Conservation (phyloP, 2,888 invertebrate species). For the Drosophila crucigera region DNA sequence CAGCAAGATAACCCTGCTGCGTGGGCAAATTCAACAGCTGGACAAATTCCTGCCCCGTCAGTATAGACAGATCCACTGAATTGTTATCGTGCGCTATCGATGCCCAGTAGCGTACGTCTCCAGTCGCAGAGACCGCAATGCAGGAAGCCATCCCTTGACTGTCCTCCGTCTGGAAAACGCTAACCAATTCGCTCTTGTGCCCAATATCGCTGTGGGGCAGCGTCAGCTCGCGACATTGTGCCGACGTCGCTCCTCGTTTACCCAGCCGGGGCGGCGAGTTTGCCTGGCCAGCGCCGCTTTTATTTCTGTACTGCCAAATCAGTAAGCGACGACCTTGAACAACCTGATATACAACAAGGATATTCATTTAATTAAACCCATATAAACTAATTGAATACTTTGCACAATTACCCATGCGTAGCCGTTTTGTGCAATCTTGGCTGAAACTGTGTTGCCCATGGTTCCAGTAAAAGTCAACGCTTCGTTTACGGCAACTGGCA, state of each 20-base stretch:
- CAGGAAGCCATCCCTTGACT: slow-evolving; percentile 91
- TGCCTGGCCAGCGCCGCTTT: slow-evolving; percentile 40
- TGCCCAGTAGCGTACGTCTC: slow-evolving; percentile 95
- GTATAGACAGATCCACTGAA: slow-evolving; percentile 93
- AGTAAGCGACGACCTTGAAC: slow-evolving; percentile 94
- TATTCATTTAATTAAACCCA: background rate
- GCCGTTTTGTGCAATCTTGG: slow-evolving; percentile 86
- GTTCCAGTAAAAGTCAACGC: slow-evolving; percentile 92
- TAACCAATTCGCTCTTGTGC: slow-evolving; percentile 94
- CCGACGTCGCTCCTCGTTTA: slow-evolving; percentile 83
- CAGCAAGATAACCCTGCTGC: slow-evolving; percentile 92
- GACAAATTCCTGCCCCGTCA: slow-evolving; percentile 95
- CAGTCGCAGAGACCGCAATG: slow-evolving; percentile 97
- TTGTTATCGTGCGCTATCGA: slow-evolving; percentile 95
- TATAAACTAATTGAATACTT: background rate
- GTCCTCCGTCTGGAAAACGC: slow-evolving; percentile 88
- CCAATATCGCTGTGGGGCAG: slow-evolving; percentile 96
- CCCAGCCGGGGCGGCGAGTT: slow-evolving; percentile 64
- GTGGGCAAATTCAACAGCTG: slow-evolving; percentile 89
- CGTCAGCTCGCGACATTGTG: slow-evolving; percentile 93
- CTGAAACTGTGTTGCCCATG: slow-evolving; percentile 86
- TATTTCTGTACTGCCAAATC: slow-evolving; percentile 92
- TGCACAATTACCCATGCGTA: slow-evolving; percentile 86
- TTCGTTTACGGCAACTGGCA: slow-evolving; percentile 96
- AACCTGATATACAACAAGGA: slow-evolving; percentile 86